Base-by-base conservation (phyloP, 2,888 invertebrate genomes). In the Morinoia aosen region DNA sequence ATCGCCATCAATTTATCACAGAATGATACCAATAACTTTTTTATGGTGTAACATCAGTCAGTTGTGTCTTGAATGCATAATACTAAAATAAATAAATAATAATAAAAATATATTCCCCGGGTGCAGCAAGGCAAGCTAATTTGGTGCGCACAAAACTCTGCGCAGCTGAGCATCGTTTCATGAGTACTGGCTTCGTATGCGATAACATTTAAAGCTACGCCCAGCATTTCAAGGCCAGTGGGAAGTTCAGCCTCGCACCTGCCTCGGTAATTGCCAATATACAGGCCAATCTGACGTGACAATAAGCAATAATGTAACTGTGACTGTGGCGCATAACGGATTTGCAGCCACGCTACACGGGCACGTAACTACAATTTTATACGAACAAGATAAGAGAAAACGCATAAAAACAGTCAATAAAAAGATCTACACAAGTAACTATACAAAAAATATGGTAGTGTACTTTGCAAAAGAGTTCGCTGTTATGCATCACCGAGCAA, bases 241-340 rank as follows among this genome's bases (percentile, higher is more conserved):
- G 76, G 76, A 76, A 76, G 76, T 76, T 76, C 76, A 12, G 76
- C 25, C 76, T 33, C 33, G 7, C 76, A 76, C 76, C 76, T 76
- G 76, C 76, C 76, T 76, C 25, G 61, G 76, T 76, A 76, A 76
- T 76, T 76, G 76, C 76, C 76, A 76, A 76, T 76, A 76, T 76
- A 19, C 76, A 76, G 33, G 12, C 76, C 76, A 76, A 76, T 76
- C 33, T 76, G 76, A 76, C 76, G 76, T 76, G 76, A 76, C 76
- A 76, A 76, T 76, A 76, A 76, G 76, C 76, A 16, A 76, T 76
- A 76, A 76, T 76, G 76, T 76, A 76, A 76, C 76, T 33, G 76
- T 76, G 76, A 16, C 76, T 76, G 76, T 33, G 33, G 33, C 76
- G 76, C 76, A 76, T 76, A 76, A 76, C 76, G 76, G 76, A 33